Evolutionary conservation across 1,140 invertebrate genomes (phyloP), one percentile per base, ranked within the genome.

Genomic region (Zaprionus inermis): DNA sequence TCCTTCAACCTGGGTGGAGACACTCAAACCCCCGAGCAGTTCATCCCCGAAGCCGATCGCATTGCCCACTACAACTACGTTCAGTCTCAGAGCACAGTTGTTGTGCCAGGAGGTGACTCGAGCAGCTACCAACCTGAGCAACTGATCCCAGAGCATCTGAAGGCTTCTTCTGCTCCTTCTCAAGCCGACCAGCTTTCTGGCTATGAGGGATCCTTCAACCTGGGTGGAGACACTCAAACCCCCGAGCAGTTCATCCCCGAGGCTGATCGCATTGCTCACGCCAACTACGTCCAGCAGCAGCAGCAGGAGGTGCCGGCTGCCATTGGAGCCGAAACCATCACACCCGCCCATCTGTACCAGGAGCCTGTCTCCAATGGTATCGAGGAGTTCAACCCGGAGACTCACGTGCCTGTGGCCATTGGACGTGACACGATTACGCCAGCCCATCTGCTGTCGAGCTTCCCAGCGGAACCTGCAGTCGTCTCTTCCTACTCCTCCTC

Each of bases 211-310:
- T 66, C 78, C 0, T 59, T 36, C 7, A 75, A 60, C 14, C 46
- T 83, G 41, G 81, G 81, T 2, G 76, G 72, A 2, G 64, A 83
- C n/a, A 67, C 60, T 0, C 64, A 81, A 30, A 49, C 72, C 2
- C 72, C 72, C 2, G 58, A 69, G 41, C 66, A 74, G 24, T 73
- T 55, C 57, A 72, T 72, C 7, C 64, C 64, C 2, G 46, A 68
- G 32, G 57, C 49, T 0, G 58, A 65, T 46, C 59, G 52, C 22
- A 56, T 76, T 57, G 69, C 44, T 2, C 54, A 65, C 18, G 61
- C 56, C n/a, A 38, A 72, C 66, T 83, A 83, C 22, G 70, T 72
- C 7, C 72, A 79, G 60, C 20, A 28, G 24, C 24, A 28, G 24
- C 24, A 28, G 24, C 24, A 28, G 24, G 24, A 2, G 24, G 24